Base-by-base conservation (phyloP, 2,888 invertebrate genomes). In the Branchellion lobata region DNA sequence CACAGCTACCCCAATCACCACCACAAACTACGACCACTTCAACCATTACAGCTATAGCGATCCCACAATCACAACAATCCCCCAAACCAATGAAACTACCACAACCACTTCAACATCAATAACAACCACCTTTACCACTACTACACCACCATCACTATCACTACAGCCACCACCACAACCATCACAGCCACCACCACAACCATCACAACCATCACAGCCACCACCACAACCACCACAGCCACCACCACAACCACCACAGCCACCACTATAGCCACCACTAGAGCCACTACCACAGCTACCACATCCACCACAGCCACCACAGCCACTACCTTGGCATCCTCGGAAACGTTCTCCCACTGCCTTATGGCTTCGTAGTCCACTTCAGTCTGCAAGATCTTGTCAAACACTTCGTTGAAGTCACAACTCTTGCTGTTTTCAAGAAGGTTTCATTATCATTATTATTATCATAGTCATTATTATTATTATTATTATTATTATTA, bases 401-500 rank as follows among this genome's bases (percentile, higher is more conserved):
- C 96, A 88, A 99, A 99, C 81, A 99, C 89, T 86, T 96, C 96
- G 87, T 97, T 97, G 86, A 98, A 97, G 87, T 96, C 93, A 86
- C 96, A 95, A 85, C 93, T 94, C 40, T 92, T 91, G 80, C 95
- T 94, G 61, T n/a, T 68, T 34, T 85, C 76, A 27, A n/a, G 29
- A 40, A 33, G 72, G 40, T 57, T 71, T 27, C n/a, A 27, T 34
- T 21, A 18, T 11, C 14, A 14, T n/a, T n/a, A n/a, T n/a, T n/a
- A n/a, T n/a, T n/a, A n/a, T n/a, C n/a, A n/a, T n/a, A n/a, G n/a
- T n/a, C n/a, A n/a, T n/a, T n/a, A n/a, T n/a, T n/a, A n/a, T n/a
- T n/a, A n/a, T n/a, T n/a, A n/a, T n/a, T n/a, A 27, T 8, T 18
- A 57, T 24, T 61, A 65, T 24, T 14, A 75, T 31, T n/a, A n/a